A percentile compares a stretch with the other conserved stretches of the same genome.
Conservation (phyloP, 2,888 invertebrate species). For the Phaedon cochleariae region DNA sequence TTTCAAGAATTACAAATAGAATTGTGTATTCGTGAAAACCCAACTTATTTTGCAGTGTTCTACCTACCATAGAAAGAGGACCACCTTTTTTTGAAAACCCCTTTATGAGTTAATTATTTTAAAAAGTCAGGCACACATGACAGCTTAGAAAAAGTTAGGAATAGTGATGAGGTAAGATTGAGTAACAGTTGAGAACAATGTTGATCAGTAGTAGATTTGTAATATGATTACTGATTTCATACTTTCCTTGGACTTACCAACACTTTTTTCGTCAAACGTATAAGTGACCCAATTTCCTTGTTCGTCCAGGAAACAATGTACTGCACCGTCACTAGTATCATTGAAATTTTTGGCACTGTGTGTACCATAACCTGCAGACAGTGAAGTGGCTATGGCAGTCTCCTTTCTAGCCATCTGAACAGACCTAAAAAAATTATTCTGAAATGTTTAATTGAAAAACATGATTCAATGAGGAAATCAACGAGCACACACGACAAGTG, state of each 20-base stretch:
- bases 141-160: too few relatives aligned
- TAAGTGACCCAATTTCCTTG: conserved; percentile 88
- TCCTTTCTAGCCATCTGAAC: conserved; percentile 48
- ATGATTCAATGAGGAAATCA: not conserved
- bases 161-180: too few relatives aligned
- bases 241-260: conserved; percentile 52
- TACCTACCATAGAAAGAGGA: too few relatives aligned
- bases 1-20: too few relatives aligned
- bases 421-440: conserved; percentile 23
- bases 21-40: too few relatives aligned
- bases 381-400: conserved; percentile 59
- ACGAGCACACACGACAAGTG: not conserved
- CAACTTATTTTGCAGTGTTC: too few relatives aligned
- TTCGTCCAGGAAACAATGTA: conserved; percentile 88
- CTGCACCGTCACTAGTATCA: conserved; percentile 84
- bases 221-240: too few relatives aligned
- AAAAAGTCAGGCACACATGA: too few relatives aligned
- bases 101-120: too few relatives aligned
- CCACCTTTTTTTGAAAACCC: too few relatives aligned
- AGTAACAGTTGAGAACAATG: too few relatives aligned
- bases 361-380: conserved; percentile 62
- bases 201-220: too few relatives aligned
- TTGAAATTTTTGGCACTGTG: conserved; percentile 83
- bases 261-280: conserved; percentile 82
- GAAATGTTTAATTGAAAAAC: conserved; percentile 20